Evolutionary conservation across 2,888 invertebrate species (phyloP), one percentile per base, ranked within the genome.

Genomic region (Watsonalla binaria): DNA sequence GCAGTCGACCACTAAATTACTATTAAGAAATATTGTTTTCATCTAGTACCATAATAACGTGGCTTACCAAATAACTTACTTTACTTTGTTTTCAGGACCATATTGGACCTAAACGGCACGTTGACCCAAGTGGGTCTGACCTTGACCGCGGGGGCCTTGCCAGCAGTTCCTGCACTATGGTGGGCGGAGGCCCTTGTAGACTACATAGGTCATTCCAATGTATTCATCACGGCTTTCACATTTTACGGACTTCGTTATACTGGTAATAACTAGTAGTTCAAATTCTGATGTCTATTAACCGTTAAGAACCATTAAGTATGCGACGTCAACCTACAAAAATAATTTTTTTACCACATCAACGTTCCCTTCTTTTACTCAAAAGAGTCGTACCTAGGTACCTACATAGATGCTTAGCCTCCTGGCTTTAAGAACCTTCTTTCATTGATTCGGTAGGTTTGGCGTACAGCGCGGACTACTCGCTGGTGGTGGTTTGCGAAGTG

Each of bases 171-270:
- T 6, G 94, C 94, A 65, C 87, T 96, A 37, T 94, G 94, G 90
- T 94, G 94, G 84, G 95, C 96, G 2, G 97, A 97, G 69, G 93
- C 93, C 62, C 92, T 97, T 42, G 95, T 97, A 42, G 95, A 96
- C 84, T 96, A 95, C 78, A 94, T 96, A 61, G 95, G 95, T 9
- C 94, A 95, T 72, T 95, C 96, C 60, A 96, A 97, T 80, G 92
- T 97, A 53, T 93, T 97, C 68, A 96, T 96, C 67, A 92, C 94
- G 57, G 95, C 95, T n/a, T 95, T 97, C 76, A 94, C 95, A 7
- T 92, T 95, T 69, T 97, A 96, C 78, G 95, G 96, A 59, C 86
- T 96, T 54, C 92, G 95, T 51, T 95, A 94, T 71, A 93, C 93
- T 66, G 94, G 95, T 94, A 78, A 24, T 24, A 24, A 1, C 24